Evolutionary conservation across 37 sponge, comb jelly and placozoan genomes (phyloP).

Genomic region (Hormiphora californensis): DNA sequence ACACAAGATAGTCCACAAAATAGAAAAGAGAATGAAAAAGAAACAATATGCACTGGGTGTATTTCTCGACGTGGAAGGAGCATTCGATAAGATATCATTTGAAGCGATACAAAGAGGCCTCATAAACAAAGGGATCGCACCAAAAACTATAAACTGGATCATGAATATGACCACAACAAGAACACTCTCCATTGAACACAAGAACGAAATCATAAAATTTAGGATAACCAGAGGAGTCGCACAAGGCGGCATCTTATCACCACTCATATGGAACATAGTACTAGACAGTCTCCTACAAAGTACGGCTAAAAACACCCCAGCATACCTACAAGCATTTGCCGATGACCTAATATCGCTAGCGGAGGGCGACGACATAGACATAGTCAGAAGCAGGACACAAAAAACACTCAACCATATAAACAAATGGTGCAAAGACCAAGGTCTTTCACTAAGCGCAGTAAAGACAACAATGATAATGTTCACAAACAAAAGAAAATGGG

Average conservation of each 20-base stretch:
- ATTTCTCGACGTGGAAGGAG: not conserved
- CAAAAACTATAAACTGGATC: constrained; percentile 4
- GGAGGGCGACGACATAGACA: too few relatives aligned
- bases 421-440: constrained; percentile 5
- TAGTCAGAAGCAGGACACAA: too few relatives aligned
- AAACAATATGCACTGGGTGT: not conserved
- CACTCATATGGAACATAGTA: constrained; percentile 25
- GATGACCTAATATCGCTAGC: constrained; percentile 11
- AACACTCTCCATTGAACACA: too few relatives aligned
- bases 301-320: not conserved
- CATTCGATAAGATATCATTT: constrained; percentile 24
- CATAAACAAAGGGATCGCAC: not conserved
- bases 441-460: not conserved
- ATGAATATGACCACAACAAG: not conserved
- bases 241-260: constrained; percentile 24
- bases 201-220: too few relatives aligned
- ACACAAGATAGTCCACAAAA: not conserved
- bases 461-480: constrained; percentile 3
- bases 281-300: constrained; percentile 13
- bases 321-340: not conserved
- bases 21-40: not conserved
- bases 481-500: not conserved
- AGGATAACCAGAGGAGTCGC: too few relatives aligned
- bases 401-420: too few relatives aligned
- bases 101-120: not conserved